Evolutionary conservation across 2,797 vertebrate species (phyloP).

Genomic region (Cryptoblepharus egeriae): DNA sequence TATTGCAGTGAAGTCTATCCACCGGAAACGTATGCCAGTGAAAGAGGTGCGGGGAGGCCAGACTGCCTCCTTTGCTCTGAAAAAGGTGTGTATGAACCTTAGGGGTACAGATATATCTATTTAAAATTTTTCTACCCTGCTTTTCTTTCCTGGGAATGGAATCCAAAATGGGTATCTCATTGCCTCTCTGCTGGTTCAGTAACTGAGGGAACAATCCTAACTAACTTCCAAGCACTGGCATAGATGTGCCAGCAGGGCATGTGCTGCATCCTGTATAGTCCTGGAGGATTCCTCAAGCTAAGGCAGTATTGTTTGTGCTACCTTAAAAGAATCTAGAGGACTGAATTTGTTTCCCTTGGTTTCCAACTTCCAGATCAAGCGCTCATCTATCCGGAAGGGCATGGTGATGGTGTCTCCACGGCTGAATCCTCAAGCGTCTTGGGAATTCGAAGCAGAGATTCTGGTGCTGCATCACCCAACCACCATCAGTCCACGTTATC

Average conservation of each 20-base stretch:
- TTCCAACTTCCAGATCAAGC: conserved; percentile 85
- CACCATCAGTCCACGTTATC: conserved; percentile 94
- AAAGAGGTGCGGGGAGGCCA: conserved; percentile 97
- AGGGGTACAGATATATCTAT: background rate
- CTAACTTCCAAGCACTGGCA: too few relatives aligned
- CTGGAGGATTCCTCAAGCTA: too few relatives aligned
- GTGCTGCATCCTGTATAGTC: too few relatives aligned
- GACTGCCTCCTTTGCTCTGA: conserved; percentile 96
- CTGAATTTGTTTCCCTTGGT: background rate
- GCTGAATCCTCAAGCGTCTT: conserved; percentile 92
- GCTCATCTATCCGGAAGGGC: conserved; percentile 95
- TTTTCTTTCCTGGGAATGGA: too few relatives aligned
- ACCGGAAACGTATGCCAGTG: conserved; percentile 98
- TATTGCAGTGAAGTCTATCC: conserved; percentile 98
- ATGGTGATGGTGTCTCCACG: conserved; percentile 97
- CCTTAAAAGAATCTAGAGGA: conserved; percentile 24
- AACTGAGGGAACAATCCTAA: too few relatives aligned
- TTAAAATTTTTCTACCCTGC: background rate
- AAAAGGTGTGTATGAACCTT: conserved; percentile 85
- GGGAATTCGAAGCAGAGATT: conserved; percentile 98
- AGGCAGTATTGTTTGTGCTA: too few relatives aligned
- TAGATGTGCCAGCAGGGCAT: too few relatives aligned
- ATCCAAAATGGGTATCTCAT: background rate
- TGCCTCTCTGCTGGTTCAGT: background rate
- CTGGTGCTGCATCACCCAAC: conserved; percentile 94